These are phyloP conservation scores for Brachionus calyciflorus DNA, from an alignment of 1,140 invertebrate genomes.

Conservation along the genomic window DNA sequence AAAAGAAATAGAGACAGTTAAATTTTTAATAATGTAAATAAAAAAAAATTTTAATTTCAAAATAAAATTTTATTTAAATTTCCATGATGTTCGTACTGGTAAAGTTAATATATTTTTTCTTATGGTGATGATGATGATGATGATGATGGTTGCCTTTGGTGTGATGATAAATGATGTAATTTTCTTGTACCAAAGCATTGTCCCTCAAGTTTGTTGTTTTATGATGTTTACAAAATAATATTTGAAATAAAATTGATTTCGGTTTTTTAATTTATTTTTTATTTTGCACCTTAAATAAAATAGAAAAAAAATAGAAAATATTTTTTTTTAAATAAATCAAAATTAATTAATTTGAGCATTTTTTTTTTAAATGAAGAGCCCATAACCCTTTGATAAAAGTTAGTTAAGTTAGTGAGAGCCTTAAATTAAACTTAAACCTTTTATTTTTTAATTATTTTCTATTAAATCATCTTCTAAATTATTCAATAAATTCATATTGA, in stretches of 20 bases:
- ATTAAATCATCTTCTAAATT: background rate
- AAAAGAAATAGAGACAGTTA: background rate
- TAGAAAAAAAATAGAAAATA: background rate
- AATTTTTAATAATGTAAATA: background rate
- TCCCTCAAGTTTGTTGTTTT: conserved; percentile 4
- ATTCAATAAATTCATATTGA: conserved; percentile 28
- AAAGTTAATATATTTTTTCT: no score
- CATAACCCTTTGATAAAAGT: background rate
- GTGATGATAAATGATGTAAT: no score
- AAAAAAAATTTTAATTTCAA: background rate
- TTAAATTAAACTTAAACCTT: background rate
- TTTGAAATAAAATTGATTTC: background rate
- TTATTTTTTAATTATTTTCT: background rate
- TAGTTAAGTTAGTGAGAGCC: background rate
- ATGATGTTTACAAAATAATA: conserved; percentile 1
- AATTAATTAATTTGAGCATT: no score
- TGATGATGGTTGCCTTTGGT: no score
- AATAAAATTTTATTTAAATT: background rate
- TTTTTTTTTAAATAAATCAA: background rate
- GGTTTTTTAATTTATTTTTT: background rate
- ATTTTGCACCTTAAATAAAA: conserved; percentile 29
- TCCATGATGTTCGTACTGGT: background rate
- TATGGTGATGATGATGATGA: no score
- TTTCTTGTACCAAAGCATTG: background rate
- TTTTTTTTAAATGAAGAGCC: background rate